phyloP scores from a whole-genome alignment of 1,140 invertebrate species.

The Heterodera carotae region DNA sequence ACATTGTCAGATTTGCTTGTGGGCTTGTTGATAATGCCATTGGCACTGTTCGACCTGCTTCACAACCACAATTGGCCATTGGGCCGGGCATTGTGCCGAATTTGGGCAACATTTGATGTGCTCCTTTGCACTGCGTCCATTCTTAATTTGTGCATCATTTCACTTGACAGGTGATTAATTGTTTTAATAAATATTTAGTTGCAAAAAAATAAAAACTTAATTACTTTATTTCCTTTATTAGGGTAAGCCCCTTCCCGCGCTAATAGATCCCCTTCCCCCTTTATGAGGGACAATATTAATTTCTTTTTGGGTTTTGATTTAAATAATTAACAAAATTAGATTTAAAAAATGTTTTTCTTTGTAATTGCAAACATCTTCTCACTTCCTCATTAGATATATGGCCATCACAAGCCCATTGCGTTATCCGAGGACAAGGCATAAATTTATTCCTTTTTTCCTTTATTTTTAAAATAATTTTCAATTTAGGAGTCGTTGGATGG shows the following conservation, averaged over 20 bases:
- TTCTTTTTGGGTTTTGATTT: no score
- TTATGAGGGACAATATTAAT: no score
- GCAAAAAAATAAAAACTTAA: no score
- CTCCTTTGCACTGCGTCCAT: slow-evolving; percentile 70
- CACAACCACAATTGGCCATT: slow-evolving; percentile 67
- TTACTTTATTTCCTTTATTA: no score
- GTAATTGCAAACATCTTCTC: no score
- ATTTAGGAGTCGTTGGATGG: slow-evolving; percentile 61
- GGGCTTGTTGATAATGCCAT: slow-evolving; percentile 69
- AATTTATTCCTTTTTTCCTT: background rate
- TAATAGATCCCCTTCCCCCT: no score
- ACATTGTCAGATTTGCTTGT: slow-evolving; percentile 70
- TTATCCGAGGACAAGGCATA: slow-evolving; percentile 68
- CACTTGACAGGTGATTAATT: slow-evolving; percentile 66
- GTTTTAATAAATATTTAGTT: slow-evolving; percentile 1
- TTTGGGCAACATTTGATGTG: slow-evolving; percentile 70
- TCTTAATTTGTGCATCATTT: slow-evolving; percentile 70
- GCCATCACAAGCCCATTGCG: slow-evolving; percentile 69
- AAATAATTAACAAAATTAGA: slow-evolving; percentile 3
- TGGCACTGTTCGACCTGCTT: slow-evolving; percentile 65
- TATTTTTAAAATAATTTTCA: slow-evolving; percentile 25
- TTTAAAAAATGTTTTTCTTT: background rate
- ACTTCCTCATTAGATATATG: slow-evolving; percentile 66
- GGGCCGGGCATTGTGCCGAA: slow-evolving; percentile 67
- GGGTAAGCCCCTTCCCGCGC: no score